Conservation (phyloP, 1,140 invertebrate genomes). For the Halictus rubicundus region DNA sequence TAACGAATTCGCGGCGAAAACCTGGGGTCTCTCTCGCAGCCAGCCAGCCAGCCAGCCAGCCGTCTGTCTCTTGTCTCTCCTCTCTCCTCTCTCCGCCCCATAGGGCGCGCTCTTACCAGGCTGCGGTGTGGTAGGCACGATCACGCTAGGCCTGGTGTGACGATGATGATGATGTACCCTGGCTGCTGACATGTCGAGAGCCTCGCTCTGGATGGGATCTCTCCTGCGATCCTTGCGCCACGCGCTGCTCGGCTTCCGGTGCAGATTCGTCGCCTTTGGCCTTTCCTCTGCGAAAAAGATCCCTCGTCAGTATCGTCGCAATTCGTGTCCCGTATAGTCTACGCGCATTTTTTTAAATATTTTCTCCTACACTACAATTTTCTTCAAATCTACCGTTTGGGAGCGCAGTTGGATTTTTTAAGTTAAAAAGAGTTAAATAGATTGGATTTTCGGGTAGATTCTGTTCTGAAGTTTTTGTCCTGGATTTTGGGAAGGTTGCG, state of each 20-base stretch:
- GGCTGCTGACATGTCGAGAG: constrained; percentile 77
- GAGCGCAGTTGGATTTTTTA: too few relatives aligned
- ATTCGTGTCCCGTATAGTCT: too few relatives aligned
- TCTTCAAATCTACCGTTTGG: too few relatives aligned
- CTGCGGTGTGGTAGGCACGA: constrained; percentile 76
- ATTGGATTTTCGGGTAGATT: background rate
- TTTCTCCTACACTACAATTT: too few relatives aligned
- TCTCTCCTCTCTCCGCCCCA: too few relatives aligned
- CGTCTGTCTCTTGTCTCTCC: too few relatives aligned
- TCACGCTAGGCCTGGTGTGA: constrained; percentile 77
- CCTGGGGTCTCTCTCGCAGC: too few relatives aligned
- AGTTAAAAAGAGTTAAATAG: too few relatives aligned
- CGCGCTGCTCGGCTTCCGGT: constrained; percentile 78
- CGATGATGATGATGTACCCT: constrained; percentile 65
- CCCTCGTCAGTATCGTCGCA: too few relatives aligned
- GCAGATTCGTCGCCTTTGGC: constrained; percentile 75
- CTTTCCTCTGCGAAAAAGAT: constrained; percentile 70
- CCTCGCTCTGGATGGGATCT: constrained; percentile 79
- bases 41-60: too few relatives aligned
- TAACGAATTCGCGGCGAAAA: constrained; percentile 20
- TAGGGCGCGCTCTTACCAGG: constrained; percentile 62
- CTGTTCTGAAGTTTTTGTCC: background rate
- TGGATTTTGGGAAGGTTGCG: too few relatives aligned
- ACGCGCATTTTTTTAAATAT: too few relatives aligned
- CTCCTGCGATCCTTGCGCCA: constrained; percentile 79